phyloP scores from a whole-genome alignment of 2,113 vertebrate genomes.

The Pseudonaja textilis region DNA sequence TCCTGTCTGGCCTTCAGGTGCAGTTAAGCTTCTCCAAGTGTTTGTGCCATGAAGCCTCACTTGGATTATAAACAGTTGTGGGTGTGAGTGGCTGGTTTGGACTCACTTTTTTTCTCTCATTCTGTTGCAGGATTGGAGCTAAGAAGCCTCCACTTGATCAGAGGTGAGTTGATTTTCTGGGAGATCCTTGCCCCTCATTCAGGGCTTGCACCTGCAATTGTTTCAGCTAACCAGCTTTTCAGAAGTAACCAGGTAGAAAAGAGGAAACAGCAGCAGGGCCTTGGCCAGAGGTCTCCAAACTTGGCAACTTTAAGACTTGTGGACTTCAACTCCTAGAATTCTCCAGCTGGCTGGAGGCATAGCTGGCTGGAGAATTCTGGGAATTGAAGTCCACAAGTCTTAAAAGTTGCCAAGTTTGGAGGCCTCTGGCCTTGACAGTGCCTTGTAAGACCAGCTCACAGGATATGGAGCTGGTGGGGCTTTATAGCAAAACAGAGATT shows the following conservation, averaged over 20 bases:
- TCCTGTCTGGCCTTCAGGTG: neutral
- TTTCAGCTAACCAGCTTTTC: neutral
- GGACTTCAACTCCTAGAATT: too few relatives aligned
- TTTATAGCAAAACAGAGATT: neutral
- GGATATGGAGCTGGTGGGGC: neutral
- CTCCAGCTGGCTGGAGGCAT: too few relatives aligned
- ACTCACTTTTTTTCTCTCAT: neutral
- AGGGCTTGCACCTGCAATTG: conserved; percentile 43
- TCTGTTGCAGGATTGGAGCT: neutral
- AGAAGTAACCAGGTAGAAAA: neutral
- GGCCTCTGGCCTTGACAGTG: neutral
- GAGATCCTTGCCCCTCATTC: neutral
- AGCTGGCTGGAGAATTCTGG: too few relatives aligned
- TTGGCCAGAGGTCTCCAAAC: neutral
- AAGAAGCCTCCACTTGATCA: neutral
- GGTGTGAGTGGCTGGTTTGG: neutral
- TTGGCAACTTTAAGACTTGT: too few relatives aligned
- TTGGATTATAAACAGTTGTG: neutral
- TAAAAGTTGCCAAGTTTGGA: too few relatives aligned
- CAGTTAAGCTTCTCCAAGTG: neutral
- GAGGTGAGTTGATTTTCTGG: neutral
- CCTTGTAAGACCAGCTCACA: neutral
- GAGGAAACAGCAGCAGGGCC: neutral
- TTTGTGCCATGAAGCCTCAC: neutral
- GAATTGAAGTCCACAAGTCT: too few relatives aligned